Percentiles rank a stretch among this genome's conserved stretches.
These are phyloP conservation scores for Nyctalus aviator DNA, from an alignment of 2,797 vertebrate species.

Conservation along the genomic window DNA sequence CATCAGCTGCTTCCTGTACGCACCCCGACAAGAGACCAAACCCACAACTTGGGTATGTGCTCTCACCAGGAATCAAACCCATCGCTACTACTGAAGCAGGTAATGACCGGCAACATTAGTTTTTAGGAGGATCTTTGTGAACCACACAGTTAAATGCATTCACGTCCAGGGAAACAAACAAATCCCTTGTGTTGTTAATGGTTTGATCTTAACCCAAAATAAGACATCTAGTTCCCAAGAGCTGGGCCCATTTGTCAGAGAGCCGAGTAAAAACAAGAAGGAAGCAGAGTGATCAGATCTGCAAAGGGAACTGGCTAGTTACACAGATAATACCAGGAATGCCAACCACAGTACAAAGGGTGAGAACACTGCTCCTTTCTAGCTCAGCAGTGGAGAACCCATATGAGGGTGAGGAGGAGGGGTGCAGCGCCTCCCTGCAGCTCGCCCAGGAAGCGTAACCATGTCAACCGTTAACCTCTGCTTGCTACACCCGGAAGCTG, in stretches of 20 bases:
- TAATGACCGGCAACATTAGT: not conserved
- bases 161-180: not conserved
- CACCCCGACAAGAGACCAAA: not conserved
- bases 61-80: not conserved
- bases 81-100: not conserved
- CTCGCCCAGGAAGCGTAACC: no score
- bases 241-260: not conserved
- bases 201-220: not conserved
- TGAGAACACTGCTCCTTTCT: not conserved
- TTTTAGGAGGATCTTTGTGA: not conserved
- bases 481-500: not conserved
- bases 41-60: not conserved
- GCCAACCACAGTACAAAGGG: not conserved
- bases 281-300: not conserved
- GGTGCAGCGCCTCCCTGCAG: fast-evolving
- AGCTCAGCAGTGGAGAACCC: not conserved
- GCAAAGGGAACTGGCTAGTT: not conserved
- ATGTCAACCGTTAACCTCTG: fast-evolving
- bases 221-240: not conserved
- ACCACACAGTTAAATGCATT: not conserved
- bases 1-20: not conserved
- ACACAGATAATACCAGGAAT: not conserved
- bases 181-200: not conserved
- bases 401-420: not conserved
- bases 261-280: not conserved